phyloP scores from a whole-genome alignment of 1,140 invertebrate species.

The Aphelinus certus region DNA sequence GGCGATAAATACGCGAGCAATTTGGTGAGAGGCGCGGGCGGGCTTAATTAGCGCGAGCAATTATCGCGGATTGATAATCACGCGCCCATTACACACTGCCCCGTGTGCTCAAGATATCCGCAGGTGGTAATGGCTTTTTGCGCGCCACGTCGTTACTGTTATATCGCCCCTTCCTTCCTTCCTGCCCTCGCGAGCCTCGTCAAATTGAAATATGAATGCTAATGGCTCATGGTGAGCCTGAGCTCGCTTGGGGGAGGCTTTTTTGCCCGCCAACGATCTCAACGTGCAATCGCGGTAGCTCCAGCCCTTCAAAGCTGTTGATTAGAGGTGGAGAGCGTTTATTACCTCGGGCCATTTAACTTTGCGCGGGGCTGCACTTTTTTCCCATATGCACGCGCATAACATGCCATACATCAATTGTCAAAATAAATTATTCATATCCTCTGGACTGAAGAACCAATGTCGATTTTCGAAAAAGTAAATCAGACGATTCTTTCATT shows the following conservation, averaged over 20 bases:
- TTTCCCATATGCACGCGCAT: too few species aligned
- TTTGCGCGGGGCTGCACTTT: too few species aligned
- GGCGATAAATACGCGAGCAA: conserved; percentile 39
- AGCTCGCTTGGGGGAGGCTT: neutral
- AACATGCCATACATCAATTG: too few species aligned
- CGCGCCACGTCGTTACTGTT: conserved; percentile 12
- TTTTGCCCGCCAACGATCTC: too few species aligned
- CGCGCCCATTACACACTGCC: conserved; percentile 51
- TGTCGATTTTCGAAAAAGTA: too few species aligned
- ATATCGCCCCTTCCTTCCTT: conserved; percentile 7
- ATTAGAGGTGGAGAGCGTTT: too few species aligned
- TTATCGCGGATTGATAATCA: conserved; percentile 62
- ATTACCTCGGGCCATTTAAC: too few species aligned
- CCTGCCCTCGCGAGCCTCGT: conserved; percentile 42
- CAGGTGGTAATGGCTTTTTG: conserved; percentile 57
- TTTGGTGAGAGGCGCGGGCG: conserved; percentile 42
- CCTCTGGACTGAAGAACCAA: too few species aligned
- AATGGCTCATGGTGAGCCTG: conserved; percentile 40
- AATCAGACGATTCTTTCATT: too few species aligned
- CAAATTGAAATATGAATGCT: conserved; percentile 60
- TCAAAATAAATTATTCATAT: too few species aligned
- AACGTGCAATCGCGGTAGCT: neutral
- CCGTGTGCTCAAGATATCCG: conserved; percentile 43
- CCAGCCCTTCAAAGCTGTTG: neutral
- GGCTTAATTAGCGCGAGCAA: conserved; percentile 51